Evolutionary conservation across 1,140 invertebrate species (phyloP).

Genomic region (Matsumurasca onukii): DNA sequence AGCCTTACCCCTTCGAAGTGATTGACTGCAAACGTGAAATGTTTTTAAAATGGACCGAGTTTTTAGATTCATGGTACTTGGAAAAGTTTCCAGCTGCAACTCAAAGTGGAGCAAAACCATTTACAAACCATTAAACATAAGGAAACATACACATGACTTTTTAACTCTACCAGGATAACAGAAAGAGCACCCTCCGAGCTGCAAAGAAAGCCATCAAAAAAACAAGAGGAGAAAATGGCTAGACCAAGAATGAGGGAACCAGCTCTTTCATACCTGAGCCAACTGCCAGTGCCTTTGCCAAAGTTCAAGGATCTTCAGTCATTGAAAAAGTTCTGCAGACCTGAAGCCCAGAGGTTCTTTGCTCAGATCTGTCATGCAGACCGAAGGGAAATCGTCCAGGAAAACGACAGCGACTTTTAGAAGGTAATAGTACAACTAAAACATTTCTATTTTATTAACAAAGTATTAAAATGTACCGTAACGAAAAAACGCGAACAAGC

Average conservation of each 20-base stretch:
- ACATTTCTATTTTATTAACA: too few relatives aligned
- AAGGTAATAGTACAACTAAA: too few relatives aligned
- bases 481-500: too few relatives aligned
- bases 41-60: conserved; percentile 30
- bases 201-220: background rate
- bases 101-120: conserved; percentile 16
- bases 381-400: too few relatives aligned
- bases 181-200: background rate
- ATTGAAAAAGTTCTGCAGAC: conserved; percentile 12
- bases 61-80: background rate
- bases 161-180: background rate
- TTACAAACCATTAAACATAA: conserved; percentile 10
- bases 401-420: too few relatives aligned
- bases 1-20: conserved; percentile 38
- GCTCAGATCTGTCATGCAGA: too few relatives aligned
- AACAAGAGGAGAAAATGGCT: background rate
- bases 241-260: background rate
- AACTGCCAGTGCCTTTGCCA: background rate
- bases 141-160: conserved; percentile 6
- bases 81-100: background rate
- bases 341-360: too few relatives aligned
- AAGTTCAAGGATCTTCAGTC: conserved; percentile 21
- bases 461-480: too few relatives aligned
- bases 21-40: conserved; percentile 29
- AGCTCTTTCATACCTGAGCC: background rate